phyloP scores from a whole-genome alignment of 2,888 invertebrate genomes.

The Andrena bicolor region DNA sequence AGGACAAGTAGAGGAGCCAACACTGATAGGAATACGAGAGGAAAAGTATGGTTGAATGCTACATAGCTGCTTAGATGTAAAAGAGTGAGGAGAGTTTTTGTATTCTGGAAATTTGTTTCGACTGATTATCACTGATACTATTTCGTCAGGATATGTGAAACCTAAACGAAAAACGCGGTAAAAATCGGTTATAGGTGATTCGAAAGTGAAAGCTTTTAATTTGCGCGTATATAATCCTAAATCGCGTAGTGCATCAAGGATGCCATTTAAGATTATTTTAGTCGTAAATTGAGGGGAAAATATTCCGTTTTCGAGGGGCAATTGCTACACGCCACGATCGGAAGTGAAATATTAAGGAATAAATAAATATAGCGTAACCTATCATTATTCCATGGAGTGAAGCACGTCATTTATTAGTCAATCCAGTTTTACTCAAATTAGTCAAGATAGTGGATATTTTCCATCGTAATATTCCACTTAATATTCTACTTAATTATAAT shows the following conservation, averaged over 20 bases:
- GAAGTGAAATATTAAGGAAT: conserved; percentile 22
- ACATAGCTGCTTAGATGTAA: too few relatives aligned
- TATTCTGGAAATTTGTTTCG: too few relatives aligned
- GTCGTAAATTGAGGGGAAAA: background rate
- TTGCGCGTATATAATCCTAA: background rate
- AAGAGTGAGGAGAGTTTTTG: too few relatives aligned
- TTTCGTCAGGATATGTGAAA: too few relatives aligned
- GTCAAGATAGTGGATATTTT: background rate
- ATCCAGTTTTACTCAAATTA: conserved; percentile 1
- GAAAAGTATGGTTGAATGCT: too few relatives aligned
- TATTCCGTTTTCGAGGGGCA: background rate
- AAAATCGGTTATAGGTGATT: background rate
- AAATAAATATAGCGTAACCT: conserved; percentile 15
- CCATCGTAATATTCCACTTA: background rate
- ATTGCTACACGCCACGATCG: conserved; percentile 2
- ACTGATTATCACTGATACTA: too few relatives aligned
- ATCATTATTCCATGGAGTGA: conserved; percentile 14
- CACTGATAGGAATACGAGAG: too few relatives aligned
- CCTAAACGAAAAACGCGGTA: background rate
- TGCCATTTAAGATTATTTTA: background rate
- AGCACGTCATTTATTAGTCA: background rate
- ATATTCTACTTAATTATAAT: background rate
- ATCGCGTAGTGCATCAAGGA: background rate
- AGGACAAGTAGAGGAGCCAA: too few relatives aligned
- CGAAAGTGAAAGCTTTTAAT: background rate